These are phyloP conservation scores for Argopecten irradians DNA, from an alignment of 1,140 invertebrate genomes.

Conservation along the genomic window DNA sequence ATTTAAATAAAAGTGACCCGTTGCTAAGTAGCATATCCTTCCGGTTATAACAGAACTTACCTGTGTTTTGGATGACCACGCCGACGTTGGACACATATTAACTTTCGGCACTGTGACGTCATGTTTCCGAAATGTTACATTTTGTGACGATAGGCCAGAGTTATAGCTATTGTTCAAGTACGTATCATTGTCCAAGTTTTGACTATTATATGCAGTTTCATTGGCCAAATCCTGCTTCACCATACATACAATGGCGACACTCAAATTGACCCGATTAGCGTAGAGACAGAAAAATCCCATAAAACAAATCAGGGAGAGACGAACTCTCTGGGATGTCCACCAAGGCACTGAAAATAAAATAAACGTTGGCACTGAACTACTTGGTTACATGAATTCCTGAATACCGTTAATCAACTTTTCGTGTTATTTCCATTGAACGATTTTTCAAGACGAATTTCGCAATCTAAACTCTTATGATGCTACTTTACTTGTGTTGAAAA, in stretches of 20 bases:
- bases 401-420: not conserved
- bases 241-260: slow-evolving; percentile 93
- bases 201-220: not conserved
- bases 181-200: not conserved
- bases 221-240: slow-evolving; percentile 67
- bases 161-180: not conserved
- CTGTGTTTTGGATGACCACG: not conserved
- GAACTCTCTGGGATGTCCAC: slow-evolving; percentile 69
- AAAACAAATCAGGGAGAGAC: slow-evolving; percentile 66
- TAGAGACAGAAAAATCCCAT: slow-evolving; percentile 69
- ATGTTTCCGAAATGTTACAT: not conserved
- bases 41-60: not conserved
- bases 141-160: not conserved
- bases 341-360: slow-evolving; percentile 63
- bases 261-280: slow-evolving; percentile 86
- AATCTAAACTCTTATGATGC: not conserved
- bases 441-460: not conserved
- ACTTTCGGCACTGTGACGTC: not conserved
- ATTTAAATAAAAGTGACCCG: too few relatives aligned
- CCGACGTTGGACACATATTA: not conserved
- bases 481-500: too few relatives aligned
- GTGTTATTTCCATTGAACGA: not conserved
- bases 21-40: too few relatives aligned
- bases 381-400: not conserved
- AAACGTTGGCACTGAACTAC: not conserved